Base-by-base conservation (phyloP, 1,140 invertebrate genomes). In the Leptinotarsa defecta region DNA sequence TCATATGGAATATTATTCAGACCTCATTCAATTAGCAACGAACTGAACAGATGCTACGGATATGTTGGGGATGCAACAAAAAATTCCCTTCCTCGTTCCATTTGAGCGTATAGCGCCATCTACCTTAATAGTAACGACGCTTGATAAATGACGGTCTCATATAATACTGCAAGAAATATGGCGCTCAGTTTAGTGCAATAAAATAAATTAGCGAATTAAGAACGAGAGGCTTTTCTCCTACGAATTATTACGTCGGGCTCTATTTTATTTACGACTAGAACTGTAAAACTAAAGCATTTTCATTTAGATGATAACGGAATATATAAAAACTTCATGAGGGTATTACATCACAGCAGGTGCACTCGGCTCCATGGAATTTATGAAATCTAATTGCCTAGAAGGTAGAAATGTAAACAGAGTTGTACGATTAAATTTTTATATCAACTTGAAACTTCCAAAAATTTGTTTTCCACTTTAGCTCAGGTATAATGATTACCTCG, bases 131-230 rank as follows among this genome's bases (percentile, higher is more conserved):
- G 52, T 57, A 57, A 57, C 52, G 15, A 57, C 52, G 15, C 4
- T 57, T 57, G 52, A 57, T 57, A 57, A 57, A 57, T 3, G 52
- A 57, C 52, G 52, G 52, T 19, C 52, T 57, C 52, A 57, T 57
- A 57, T 57, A 57, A 57, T 57, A 19, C 52, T 57, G 52, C 52
- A 57, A 57, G 52, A 57, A 57, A 57, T 57, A 57, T 57, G 17
- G n/a, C 52, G 52, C 52, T n/a, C n/a, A 57, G 52, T 57, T 57
- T 57, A 57, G 17, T 57, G 52, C 52, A 57, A 57, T 57, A 57
- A 57, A 57, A 57, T 57, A 57, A 57, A 57, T 57, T 57, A 57
- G 52, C 52, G 52, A 57, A 57, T 57, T 57, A 57, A 57, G 52
- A 57, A 57, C 52, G 52, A 57, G 52, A 57, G 52, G 17, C 52